phyloP scores from a whole-genome alignment of 2,113 vertebrate species.

The Apaloderma vittatum region DNA sequence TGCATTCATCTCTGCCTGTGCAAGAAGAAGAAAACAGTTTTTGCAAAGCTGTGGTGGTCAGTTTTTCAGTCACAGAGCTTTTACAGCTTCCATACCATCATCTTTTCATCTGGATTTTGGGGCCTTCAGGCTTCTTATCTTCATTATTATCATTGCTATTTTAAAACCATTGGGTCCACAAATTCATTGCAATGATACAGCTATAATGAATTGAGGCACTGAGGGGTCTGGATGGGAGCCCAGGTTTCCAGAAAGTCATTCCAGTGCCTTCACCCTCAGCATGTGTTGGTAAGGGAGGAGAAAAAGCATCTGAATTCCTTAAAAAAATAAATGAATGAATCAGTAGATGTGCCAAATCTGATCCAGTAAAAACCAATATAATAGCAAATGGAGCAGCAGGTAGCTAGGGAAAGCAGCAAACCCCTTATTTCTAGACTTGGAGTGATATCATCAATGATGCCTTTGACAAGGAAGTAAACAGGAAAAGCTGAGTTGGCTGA shows the following conservation, averaged over 20 bases:
- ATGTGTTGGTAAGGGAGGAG: background rate
- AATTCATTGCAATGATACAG: background rate
- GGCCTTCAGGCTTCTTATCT: background rate
- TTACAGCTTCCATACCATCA: background rate
- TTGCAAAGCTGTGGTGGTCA: background rate
- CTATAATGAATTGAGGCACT: background rate
- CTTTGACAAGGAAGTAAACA: slow-evolving; percentile 65
- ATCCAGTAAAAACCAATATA: background rate
- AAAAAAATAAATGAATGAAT: background rate
- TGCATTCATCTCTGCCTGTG: background rate
- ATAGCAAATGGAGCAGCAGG: background rate
- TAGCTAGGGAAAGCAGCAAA: background rate
- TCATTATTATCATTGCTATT: background rate
- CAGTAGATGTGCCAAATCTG: background rate
- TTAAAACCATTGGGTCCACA: background rate
- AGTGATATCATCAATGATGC: background rate
- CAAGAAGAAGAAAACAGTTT: background rate
- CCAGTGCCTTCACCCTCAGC: background rate
- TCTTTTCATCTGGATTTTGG: background rate
- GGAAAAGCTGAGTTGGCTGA: slow-evolving; percentile 68
- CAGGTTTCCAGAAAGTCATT: background rate
- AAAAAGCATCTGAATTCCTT: background rate
- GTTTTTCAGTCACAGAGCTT: background rate
- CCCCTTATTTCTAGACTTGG: slow-evolving; percentile 45
- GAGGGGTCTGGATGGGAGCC: background rate